phyloP scores from a whole-genome alignment of 53 echinoderm and acorn worm genomes.

The Echinometra lucunter region DNA sequence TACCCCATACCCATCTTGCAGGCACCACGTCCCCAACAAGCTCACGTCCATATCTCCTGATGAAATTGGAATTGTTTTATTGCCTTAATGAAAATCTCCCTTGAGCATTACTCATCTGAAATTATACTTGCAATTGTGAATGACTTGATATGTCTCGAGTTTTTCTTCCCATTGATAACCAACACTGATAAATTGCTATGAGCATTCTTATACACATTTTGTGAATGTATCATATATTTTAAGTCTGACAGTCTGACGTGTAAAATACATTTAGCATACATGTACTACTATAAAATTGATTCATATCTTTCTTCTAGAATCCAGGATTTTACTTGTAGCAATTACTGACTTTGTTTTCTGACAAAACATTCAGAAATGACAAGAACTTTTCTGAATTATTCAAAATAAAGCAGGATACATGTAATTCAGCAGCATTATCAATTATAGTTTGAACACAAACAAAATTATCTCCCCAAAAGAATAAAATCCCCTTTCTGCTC shows the following conservation, averaged over 20 bases:
- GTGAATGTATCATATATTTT: neutral
- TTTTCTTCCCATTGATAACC: neutral
- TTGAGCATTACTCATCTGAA: slow-evolving; percentile 39
- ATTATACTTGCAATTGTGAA: slow-evolving; percentile 52
- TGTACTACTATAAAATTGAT: neutral
- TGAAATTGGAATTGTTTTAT: slow-evolving; percentile 53
- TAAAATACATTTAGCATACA: too few relatives aligned
- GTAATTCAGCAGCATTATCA: neutral
- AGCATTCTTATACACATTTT: neutral
- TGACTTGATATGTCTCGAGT: slow-evolving; percentile 24
- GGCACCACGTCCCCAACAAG: slow-evolving; percentile 16
- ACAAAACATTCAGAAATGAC: neutral
- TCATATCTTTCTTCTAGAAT: neutral
- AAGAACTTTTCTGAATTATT: neutral
- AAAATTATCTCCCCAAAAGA: neutral
- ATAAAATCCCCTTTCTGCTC: neutral
- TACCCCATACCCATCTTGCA: neutral
- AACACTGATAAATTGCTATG: slow-evolving; percentile 21
- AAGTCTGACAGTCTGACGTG: neutral
- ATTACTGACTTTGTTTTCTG: neutral
- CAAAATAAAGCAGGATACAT: neutral
- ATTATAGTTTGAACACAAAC: neutral
- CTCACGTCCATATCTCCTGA: neutral
- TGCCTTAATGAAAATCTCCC: slow-evolving; percentile 45
- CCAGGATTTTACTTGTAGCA: neutral